Evolutionary conservation across 2,797 vertebrate species (phyloP).

Genomic region (Anguilla pacifica): DNA sequence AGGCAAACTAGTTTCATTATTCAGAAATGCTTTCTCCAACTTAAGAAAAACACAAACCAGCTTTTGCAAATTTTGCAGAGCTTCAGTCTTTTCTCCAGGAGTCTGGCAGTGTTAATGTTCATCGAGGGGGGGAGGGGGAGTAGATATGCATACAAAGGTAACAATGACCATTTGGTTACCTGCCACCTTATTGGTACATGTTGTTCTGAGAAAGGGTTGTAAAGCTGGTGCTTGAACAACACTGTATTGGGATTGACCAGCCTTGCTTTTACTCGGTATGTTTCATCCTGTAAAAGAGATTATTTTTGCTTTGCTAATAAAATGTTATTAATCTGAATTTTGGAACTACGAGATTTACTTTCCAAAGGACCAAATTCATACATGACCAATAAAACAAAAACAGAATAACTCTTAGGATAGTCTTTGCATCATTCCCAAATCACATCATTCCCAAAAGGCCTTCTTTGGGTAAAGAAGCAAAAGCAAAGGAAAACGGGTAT

Average conservation of each 20-base stretch:
- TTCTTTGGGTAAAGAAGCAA: neutral
- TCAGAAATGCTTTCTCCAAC: neutral
- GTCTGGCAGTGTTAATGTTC: neutral
- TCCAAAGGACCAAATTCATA: neutral
- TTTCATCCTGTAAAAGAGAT: no score
- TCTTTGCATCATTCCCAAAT: neutral
- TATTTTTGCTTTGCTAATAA: neutral
- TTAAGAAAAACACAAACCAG: neutral
- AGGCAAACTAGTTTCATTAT: neutral
- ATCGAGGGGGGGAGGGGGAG: no score
- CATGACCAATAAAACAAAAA: slow-evolving; percentile 21
- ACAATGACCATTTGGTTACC: neutral
- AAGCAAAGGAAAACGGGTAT: slow-evolving; percentile 33
- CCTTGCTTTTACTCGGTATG: no score
- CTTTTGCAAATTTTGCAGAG: neutral
- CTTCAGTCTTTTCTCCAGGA: neutral
- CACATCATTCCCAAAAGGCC: slow-evolving; percentile 23
- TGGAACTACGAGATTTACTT: neutral
- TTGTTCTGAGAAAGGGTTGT: no score
- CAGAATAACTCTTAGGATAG: slow-evolving; percentile 36
- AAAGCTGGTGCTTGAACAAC: no score
- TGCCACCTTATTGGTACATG: neutral
- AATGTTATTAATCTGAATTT: neutral
- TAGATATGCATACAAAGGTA: neutral
- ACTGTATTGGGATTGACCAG: no score